Percentiles rank a stretch among this genome's conserved stretches.
Conservation (phyloP, 2,888 invertebrate species). For the Blomia tropicalis region DNA sequence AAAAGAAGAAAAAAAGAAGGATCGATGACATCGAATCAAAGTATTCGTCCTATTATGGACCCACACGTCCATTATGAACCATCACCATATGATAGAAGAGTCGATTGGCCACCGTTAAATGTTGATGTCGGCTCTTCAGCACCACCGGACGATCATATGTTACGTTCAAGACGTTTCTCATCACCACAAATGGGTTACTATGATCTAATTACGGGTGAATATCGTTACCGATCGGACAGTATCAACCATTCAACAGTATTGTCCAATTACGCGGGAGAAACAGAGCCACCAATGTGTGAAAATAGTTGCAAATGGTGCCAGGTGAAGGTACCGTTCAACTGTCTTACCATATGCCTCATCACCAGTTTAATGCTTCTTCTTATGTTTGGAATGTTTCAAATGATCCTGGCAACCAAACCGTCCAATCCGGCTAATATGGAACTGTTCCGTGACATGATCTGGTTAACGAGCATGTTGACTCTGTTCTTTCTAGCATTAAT, state of each 20-base stretch:
- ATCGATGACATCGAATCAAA: neutral
- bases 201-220: slow-evolving; percentile 21
- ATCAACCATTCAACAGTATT: neutral
- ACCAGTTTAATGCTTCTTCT: slow-evolving; percentile 21
- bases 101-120: neutral
- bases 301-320: slow-evolving; percentile 19
- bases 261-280: slow-evolving; percentile 12
- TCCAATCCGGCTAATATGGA: slow-evolving; percentile 5
- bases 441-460: slow-evolving; percentile 16
- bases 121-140: neutral
- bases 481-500: neutral
- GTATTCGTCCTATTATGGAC: slow-evolving; percentile 16
- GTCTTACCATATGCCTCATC: slow-evolving; percentile 18
- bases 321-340: slow-evolving; percentile 18
- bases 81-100: neutral
- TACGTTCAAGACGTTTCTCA: neutral
- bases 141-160: neutral
- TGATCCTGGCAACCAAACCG: slow-evolving; percentile 2
- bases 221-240: neutral
- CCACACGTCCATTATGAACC: slow-evolving; percentile 14
- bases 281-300: slow-evolving; percentile 17
- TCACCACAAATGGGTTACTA: slow-evolving; percentile 18
- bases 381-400: slow-evolving; percentile 11
- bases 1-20: too few species aligned
- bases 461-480: neutral